Conservation (phyloP, 2,113 vertebrate genomes). For the Nanorana parkeri region DNA sequence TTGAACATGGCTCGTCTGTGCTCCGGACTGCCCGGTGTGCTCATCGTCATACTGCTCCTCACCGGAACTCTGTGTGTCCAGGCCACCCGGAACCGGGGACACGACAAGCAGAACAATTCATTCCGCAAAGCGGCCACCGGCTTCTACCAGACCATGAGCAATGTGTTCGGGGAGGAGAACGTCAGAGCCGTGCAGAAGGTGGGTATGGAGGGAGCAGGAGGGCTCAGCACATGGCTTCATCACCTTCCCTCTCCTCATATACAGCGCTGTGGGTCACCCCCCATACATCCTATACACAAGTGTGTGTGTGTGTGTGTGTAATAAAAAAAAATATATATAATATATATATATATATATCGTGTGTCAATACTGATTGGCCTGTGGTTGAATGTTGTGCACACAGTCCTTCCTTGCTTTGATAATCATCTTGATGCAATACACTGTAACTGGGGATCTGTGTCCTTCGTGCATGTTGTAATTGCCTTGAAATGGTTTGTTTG, state of each 20-base stretch:
- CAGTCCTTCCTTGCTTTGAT: too few species aligned
- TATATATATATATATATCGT: too few species aligned
- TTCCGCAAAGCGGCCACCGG: slow-evolving; percentile 82
- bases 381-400: too few species aligned
- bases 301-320: too few species aligned
- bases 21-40: slow-evolving; percentile 42
- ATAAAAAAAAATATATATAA: too few species aligned
- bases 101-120: slow-evolving; percentile 81
- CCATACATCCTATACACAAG: too few species aligned
- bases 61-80: slow-evolving; percentile 65
- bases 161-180: slow-evolving; percentile 89
- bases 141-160: slow-evolving; percentile 85
- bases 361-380: too few species aligned
- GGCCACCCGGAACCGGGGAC: slow-evolving; percentile 78
- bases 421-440: slow-evolving; percentile 4
- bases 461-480: slow-evolving; percentile 6
- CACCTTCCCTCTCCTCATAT: too few species aligned
- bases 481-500: too few species aligned
- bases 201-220: slow-evolving; percentile 34
- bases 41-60: slow-evolving; percentile 65
- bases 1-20: slow-evolving; percentile 60
- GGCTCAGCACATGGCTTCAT: not conserved
- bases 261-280: too few species aligned
- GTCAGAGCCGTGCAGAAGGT: slow-evolving; percentile 89
- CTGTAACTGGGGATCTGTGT: not conserved